Evolutionary conservation across 1,140 invertebrate species (phyloP).

Genomic region (Bombus waltoni): DNA sequence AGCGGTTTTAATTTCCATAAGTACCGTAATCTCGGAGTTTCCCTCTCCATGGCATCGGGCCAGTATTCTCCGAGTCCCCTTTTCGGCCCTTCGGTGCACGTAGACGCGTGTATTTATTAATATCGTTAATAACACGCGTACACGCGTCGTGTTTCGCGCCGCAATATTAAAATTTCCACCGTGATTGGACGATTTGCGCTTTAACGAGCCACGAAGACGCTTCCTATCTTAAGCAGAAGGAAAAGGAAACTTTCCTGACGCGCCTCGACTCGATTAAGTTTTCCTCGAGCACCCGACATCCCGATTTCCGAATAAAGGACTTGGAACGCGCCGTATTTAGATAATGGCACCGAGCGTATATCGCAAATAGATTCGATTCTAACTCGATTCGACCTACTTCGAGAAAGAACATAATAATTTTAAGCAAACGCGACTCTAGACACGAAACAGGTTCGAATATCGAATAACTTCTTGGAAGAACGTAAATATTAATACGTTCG

Average conservation of each 20-base stretch:
- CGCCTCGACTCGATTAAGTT: constrained; percentile 45
- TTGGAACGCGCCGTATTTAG: too few species aligned
- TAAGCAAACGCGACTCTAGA: too few species aligned
- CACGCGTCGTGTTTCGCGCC: constrained; percentile 51
- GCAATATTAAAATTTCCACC: constrained; percentile 75
- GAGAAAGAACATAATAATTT: too few species aligned
- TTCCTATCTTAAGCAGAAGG: neutral
- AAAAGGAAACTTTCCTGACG: neutral
- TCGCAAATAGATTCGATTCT: too few species aligned
- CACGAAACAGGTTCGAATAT: too few species aligned
- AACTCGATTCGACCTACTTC: too few species aligned
- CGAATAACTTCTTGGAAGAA: too few species aligned
- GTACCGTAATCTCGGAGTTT: constrained; percentile 71
- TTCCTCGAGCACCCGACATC: constrained; percentile 8
- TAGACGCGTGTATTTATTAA: constrained; percentile 11
- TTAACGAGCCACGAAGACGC: constrained; percentile 60
- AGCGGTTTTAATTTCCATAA: constrained; percentile 80
- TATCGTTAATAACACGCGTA: constrained; percentile 35
- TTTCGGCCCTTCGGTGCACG: neutral
- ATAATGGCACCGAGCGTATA: too few species aligned
- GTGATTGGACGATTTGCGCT: constrained; percentile 70
- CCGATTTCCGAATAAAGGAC: too few species aligned
- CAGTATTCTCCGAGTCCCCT: constrained; percentile 15
- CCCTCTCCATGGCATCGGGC: neutral
- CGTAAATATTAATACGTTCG: too few species aligned